Percentiles rank a stretch among this genome's conserved stretches.
Conservation (phyloP, 2,797 vertebrate species). For the Rallus crepitans region DNA sequence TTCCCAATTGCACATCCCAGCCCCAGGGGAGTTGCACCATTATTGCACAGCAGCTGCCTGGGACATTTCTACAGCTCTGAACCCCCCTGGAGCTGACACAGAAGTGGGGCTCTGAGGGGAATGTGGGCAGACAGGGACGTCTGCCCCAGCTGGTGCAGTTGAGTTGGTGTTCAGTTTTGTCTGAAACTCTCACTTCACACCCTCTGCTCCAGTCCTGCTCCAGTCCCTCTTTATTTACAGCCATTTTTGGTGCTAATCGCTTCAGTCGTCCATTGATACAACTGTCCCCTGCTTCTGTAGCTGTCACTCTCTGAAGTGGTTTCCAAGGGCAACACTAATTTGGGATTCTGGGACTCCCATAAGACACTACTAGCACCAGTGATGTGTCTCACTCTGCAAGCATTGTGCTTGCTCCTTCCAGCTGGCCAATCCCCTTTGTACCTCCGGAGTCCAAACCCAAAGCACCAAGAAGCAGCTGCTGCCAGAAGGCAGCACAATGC, state of each 20-base stretch:
- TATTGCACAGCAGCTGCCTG: background rate
- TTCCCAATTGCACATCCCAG: fast-evolving
- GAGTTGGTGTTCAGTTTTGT: background rate
- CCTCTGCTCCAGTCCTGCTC: background rate
- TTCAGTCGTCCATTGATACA: background rate
- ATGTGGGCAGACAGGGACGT: background rate
- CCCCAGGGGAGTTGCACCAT: background rate
- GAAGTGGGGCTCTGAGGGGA: fast-evolving
- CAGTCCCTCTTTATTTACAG: background rate
- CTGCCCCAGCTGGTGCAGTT: fast-evolving
- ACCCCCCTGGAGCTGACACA: fast-evolving
- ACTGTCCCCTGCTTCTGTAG: fast-evolving
- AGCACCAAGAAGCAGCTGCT: background rate
- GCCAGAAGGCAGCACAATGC: too few species aligned
- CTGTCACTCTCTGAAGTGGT: background rate
- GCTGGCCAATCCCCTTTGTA: too few species aligned
- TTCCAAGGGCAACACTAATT: background rate
- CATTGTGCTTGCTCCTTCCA: background rate
- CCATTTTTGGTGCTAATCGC: background rate
- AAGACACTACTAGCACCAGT: fast-evolving
- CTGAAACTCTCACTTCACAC: background rate
- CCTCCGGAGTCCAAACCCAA: background rate
- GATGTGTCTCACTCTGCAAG: background rate
- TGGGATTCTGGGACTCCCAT: background rate
- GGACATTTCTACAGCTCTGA: background rate